These are phyloP conservation scores for Boulengeromyrus knoepffleri DNA, from an alignment of 2,113 vertebrate genomes.

Conservation along the genomic window DNA sequence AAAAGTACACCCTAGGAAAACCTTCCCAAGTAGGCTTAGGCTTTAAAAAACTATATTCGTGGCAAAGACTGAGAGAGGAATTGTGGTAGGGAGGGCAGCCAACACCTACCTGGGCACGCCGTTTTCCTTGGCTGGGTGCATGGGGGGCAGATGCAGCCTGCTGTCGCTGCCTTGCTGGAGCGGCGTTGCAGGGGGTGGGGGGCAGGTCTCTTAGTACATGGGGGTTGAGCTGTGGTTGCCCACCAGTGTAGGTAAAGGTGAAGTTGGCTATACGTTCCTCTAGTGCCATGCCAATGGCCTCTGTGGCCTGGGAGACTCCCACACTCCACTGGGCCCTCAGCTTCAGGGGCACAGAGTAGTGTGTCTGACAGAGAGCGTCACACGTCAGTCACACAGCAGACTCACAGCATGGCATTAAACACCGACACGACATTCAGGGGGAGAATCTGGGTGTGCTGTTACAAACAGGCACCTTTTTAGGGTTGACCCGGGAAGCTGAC, in stretches of 20 bases:
- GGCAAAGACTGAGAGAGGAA: not conserved
- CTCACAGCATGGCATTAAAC: not conserved
- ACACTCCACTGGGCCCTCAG: conserved; percentile 82
- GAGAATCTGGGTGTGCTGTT: not conserved
- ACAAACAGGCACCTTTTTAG: conserved; percentile 71
- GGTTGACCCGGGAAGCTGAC: conserved; percentile 60
- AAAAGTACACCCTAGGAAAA: not conserved
- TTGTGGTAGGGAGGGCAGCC: conserved; percentile 48
- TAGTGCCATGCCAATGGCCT: conserved; percentile 67
- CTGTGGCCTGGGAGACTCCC: conserved; percentile 77
- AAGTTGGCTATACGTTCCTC: conserved; percentile 79
- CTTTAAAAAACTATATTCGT: not conserved
- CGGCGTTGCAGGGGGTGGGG: not conserved
- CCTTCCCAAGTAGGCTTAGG: not conserved
- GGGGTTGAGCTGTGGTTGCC: conserved; percentile 77
- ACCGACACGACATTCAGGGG: not conserved
- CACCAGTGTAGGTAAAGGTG: conserved; percentile 74
- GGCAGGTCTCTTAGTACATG: conserved; percentile 61
- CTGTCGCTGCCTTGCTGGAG: conserved; percentile 13
- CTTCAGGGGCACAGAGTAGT: conserved; percentile 74
- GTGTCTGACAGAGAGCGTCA: conserved; percentile 48
- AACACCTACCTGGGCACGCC: conserved; percentile 29
- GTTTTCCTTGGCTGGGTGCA: not conserved
- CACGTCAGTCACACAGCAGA: not conserved
- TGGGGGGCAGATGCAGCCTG: conserved; percentile 31